Percentiles rank a stretch among this genome's conserved stretches.
Evolutionary conservation across 2,113 vertebrate species (phyloP).

Genomic region (Octodon degus): DNA sequence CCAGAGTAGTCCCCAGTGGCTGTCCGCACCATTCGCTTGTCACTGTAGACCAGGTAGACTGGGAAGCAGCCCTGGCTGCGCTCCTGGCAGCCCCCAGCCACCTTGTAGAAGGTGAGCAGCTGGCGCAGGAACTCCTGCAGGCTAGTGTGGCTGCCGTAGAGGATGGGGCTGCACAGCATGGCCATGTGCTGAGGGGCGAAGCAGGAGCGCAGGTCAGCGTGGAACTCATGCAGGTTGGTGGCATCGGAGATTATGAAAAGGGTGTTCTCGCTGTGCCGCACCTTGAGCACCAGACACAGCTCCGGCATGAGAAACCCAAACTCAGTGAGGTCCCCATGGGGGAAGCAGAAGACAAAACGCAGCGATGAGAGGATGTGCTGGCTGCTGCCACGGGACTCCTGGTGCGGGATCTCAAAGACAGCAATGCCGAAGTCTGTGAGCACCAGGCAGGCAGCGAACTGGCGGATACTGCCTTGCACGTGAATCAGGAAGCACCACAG

Average conservation of each 20-base stretch:
- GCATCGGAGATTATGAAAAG: constrained; percentile 91
- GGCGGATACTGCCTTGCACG: constrained; percentile 87
- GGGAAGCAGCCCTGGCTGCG: constrained; percentile 91
- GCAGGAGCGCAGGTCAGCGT: constrained; percentile 78
- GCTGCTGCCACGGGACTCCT: constrained; percentile 83
- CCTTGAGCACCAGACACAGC: constrained; percentile 89
- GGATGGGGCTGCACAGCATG: constrained; percentile 78
- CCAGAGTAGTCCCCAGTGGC: constrained; percentile 76
- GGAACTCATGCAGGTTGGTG: constrained; percentile 89
- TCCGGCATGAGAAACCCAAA: constrained; percentile 90
- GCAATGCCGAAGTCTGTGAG: constrained; percentile 88
- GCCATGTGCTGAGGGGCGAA: constrained; percentile 81
- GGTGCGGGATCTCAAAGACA: constrained; percentile 88
- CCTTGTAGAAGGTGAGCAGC: constrained; percentile 92
- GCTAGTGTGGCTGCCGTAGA: constrained; percentile 80
- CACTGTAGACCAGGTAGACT: constrained; percentile 87
- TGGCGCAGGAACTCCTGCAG: constrained; percentile 90
- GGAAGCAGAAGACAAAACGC: constrained; percentile 87
- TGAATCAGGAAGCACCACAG: constrained; percentile 93
- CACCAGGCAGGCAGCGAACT: constrained; percentile 92
- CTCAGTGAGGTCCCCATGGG: constrained; percentile 87
- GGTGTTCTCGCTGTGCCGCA: constrained; percentile 82
- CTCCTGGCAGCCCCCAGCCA: constrained; percentile 88
- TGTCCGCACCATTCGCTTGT: constrained; percentile 76
- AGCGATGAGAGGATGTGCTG: constrained; percentile 88